Base-by-base conservation (phyloP, 1,140 invertebrate species). In the Plectus sambesii region DNA sequence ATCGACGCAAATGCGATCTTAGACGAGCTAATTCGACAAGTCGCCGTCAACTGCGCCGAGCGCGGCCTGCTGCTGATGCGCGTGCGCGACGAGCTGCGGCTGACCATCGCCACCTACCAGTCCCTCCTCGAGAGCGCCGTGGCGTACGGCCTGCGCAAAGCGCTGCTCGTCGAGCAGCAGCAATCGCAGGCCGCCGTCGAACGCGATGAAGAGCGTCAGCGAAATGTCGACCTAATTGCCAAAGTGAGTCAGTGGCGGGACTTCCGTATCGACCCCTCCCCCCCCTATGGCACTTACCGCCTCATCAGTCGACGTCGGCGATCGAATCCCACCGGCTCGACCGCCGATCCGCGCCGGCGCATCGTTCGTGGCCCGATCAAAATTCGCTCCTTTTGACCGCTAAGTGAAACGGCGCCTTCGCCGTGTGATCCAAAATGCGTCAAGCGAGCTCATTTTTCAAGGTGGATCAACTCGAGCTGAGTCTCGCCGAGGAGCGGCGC, bases 101-200 rank as follows among this genome's bases (percentile, higher is more conserved):
- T 97, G 82, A 94, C 90, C 0, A 82, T 96, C 65, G 82, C 87
- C 60, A 87, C 90, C 1, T 97, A 93, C 65, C 80, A 81, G 77
- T 85, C 85, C 0, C 75, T 98, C 0, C 94, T 97, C 70, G 92
- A 94, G 70, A 94, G 87, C 70, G 89, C 88, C 48, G 86, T 94
- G 43, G 89, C 89, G 3, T 98, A 94, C 70, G 92, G 92, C 24
- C 87, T 97, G 78, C 79, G 92, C 36, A 98, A 97, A 77, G 87
- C 90, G n/a, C 78, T 43, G 75, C 78, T 65, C 73, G 81, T 74
- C 5, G 77, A 78, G 57, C 72, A 76, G 17, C 51, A 63, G 26
- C 62, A 65, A 42, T 49, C 51, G 0, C 23, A 51, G 40, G 62
- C 62, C 0, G 49, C 53, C 24, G 46, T 62, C 8, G 58, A 62